Evolutionary conservation across 2,797 vertebrate genomes (phyloP), one percentile per base, ranked within the genome.

Genomic region (Xenops minutus): DNA sequence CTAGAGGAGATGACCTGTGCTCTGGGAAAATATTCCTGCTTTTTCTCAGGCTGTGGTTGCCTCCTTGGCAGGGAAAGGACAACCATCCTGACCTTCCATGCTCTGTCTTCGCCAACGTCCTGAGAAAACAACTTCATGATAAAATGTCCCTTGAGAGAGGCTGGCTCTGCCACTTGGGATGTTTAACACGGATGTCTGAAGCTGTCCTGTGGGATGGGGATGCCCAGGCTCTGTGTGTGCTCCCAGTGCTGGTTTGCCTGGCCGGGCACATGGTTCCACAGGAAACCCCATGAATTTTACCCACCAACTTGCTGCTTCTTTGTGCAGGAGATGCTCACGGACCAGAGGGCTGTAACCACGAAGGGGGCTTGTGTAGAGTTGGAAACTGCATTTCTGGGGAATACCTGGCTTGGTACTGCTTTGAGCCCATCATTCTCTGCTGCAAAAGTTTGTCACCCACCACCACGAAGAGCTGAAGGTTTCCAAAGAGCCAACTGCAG

Each of bases 391-490:
- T 20, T 63, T 20, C 68, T 67, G 88, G 78, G 3, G 95, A 96
- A 92, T 87, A 80, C 8, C 56, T 51, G 61, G 14, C 68, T 26
- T 30, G 44, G 8, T 96, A 54, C 72, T 97, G 96, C 93, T 97
- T 96, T 46, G 58, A 93, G 19, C 95, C 96, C 5, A 15, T 97
- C 84, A 96, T 97, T 34, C 72, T 95, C 52, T 97, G 94, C 23
- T 97, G 96, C 49, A 96, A 92, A 72, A 71, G 1, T 17, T 15
- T 46, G 8, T 8, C 71, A n/a, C 14, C 16, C 0, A 0, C 34
- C 34, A 10, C 17, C 15, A 18, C 24, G 14, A 90, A 83, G 12
- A 94, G 37, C 41, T 95, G 86, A 96, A 78, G 39, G 3, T 19
- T 73, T 27, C 72, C 37, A 8, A 51, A 37, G 37, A 79, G 54